Conservation (phyloP, 1,140 invertebrate genomes). For the Calliphora vicina region DNA sequence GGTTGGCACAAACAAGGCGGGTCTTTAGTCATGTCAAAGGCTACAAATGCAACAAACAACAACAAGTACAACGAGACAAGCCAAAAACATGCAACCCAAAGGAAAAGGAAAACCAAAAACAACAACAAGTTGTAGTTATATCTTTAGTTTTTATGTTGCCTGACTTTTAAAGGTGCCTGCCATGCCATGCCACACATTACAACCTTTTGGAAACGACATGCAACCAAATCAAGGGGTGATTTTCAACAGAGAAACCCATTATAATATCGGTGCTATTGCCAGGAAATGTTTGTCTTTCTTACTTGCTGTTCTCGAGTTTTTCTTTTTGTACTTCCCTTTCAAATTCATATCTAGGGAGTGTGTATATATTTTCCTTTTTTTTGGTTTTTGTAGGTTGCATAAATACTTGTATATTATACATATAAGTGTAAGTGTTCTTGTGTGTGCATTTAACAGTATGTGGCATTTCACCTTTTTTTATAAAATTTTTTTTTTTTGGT, state of each 20-base stretch:
- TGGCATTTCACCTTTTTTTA: slow-evolving; percentile 5
- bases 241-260: neutral
- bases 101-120: neutral
- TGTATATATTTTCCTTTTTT: neutral
- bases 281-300: neutral
- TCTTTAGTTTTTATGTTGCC: neutral
- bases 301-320: neutral
- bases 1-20: slow-evolving; percentile 30
- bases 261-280: neutral
- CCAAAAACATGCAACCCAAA: neutral
- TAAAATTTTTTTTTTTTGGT: neutral
- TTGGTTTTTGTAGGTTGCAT: neutral
- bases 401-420: neutral
- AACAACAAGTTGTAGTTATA: neutral
- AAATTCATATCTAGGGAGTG: neutral
- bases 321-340: neutral
- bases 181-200: neutral
- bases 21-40: slow-evolving; percentile 31
- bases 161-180: neutral
- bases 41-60: neutral
- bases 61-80: neutral
- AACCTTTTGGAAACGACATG: neutral
- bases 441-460: neutral
- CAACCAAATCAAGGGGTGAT: neutral
- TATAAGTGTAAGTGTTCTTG: neutral